Evolutionary conservation across 1,140 invertebrate species (phyloP).

Genomic region (Drosophila quadrilineata): DNA sequence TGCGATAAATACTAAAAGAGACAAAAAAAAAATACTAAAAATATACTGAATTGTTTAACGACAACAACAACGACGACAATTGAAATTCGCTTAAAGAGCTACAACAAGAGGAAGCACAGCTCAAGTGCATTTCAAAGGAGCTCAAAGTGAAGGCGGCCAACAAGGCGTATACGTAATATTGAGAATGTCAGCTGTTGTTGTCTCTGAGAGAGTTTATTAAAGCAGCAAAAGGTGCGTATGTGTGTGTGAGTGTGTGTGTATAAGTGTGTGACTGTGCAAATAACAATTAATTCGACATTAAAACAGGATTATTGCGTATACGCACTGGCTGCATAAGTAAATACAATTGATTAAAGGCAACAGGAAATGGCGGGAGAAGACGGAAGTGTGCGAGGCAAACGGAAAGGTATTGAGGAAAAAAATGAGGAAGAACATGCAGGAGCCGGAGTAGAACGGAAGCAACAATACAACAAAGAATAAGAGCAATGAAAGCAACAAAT

Average conservation of each 20-base stretch:
- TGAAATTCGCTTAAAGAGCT: constrained; percentile 18
- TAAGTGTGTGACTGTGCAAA: constrained; percentile 7
- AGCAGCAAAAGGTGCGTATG: constrained; percentile 3
- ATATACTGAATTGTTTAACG: too few species aligned
- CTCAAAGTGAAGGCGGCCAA: neutral
- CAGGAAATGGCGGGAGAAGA: constrained; percentile 16
- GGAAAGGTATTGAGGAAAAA: too few species aligned
- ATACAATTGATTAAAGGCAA: constrained; percentile 30
- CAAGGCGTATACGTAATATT: constrained; percentile 25
- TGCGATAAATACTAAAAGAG: too few species aligned
- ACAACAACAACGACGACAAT: constrained; percentile 7
- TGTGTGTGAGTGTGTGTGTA: neutral
- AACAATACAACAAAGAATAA: neutral
- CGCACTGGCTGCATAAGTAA: constrained; percentile 20
- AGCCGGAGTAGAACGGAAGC: neutral
- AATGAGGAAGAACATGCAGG: neutral
- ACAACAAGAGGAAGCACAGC: too few species aligned
- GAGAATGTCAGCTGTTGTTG: neutral
- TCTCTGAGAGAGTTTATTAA: constrained; percentile 34
- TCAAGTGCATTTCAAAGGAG: too few species aligned
- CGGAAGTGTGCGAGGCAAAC: too few species aligned
- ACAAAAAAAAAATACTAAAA: too few species aligned
- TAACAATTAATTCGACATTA: constrained; percentile 25
- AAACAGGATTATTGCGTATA: constrained; percentile 34
- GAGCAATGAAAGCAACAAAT: constrained; percentile 8